A percentile compares a stretch with the other conserved stretches of the same genome.
Evolutionary conservation across 2,888 invertebrate species (phyloP).

Genomic region (Heteropelma amictum): DNA sequence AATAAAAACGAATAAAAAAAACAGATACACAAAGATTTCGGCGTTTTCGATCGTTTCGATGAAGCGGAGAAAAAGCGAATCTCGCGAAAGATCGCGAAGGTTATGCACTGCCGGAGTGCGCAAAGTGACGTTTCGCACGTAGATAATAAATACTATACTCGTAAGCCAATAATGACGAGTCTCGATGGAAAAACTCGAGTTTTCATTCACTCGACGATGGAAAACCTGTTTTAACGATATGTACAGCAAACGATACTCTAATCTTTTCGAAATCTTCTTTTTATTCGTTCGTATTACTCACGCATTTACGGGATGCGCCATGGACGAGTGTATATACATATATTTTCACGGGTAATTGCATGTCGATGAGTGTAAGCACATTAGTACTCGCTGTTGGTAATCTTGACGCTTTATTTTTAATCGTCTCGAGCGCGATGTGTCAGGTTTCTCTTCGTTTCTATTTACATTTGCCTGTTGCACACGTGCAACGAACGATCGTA

Average conservation of each 20-base stretch:
- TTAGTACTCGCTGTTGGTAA: not conserved
- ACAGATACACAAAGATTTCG: constrained; percentile 2
- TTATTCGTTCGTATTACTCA: not conserved
- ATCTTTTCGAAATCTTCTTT: not conserved
- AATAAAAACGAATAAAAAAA: no score
- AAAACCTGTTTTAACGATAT: constrained; percentile 26
- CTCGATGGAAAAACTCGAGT: constrained; percentile 24
- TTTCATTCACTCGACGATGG: constrained; percentile 38
- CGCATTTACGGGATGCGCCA: not conserved
- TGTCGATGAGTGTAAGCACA: not conserved
- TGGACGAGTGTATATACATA: not conserved
- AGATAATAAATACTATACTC: not conserved
- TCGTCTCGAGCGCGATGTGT: no score
- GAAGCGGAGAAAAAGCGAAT: not conserved
- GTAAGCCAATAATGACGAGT: not conserved
- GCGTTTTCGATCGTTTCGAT: not conserved
- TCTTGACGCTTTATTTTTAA: constrained; percentile 7
- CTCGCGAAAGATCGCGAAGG: not conserved
- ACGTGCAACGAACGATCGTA: constrained; percentile 32
- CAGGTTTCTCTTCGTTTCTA: constrained; percentile 32
- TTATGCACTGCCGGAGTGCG: not conserved
- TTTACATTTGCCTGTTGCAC: constrained; percentile 59
- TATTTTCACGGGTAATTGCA: not conserved
- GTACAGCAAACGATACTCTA: not conserved
- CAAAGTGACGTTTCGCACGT: constrained; percentile 43